Percentiles rank a stretch among this genome's conserved stretches.
Evolutionary conservation across 2,888 invertebrate genomes (phyloP).

Genomic region (Lissonota sp.): DNA sequence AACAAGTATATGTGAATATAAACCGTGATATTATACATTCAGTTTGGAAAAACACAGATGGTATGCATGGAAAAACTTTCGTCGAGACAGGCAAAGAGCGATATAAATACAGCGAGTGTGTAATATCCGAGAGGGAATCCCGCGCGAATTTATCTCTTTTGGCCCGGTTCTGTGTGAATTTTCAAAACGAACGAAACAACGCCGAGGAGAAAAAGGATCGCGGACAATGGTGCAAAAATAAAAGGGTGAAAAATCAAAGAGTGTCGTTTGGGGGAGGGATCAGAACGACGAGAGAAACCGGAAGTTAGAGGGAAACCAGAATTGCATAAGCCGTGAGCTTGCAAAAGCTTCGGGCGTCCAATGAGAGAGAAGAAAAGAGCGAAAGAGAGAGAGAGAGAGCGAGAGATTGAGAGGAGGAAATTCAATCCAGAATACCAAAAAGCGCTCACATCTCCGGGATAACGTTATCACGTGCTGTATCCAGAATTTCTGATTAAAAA

Average conservation of each 20-base stretch:
- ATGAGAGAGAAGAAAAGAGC: neutral
- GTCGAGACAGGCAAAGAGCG: neutral
- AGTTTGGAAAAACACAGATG: neutral
- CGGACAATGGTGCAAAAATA: too few relatives aligned
- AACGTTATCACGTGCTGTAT: constrained; percentile 2
- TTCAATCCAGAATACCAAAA: constrained; percentile 8
- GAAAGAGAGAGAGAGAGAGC: neutral
- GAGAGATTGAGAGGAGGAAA: neutral
- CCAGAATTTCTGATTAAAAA: constrained; percentile 1
- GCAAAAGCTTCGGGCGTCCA: neutral
- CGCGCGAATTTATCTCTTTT: constrained; percentile 6
- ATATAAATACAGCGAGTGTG: constrained; percentile 14
- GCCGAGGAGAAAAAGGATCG: neutral
- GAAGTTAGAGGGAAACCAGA: neutral
- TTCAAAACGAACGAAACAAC: neutral
- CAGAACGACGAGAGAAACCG: neutral
- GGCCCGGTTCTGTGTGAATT: constrained; percentile 5
- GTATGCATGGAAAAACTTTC: constrained; percentile 7
- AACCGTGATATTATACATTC: neutral
- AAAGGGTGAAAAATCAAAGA: too few relatives aligned
- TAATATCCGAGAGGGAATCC: constrained; percentile 4
- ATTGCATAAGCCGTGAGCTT: constrained; percentile 19
- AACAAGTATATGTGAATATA: neutral
- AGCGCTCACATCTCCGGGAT: constrained; percentile 2
- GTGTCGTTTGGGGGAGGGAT: neutral